Base-by-base conservation (phyloP, 2,888 invertebrate genomes). In the Syritta pipiens region DNA sequence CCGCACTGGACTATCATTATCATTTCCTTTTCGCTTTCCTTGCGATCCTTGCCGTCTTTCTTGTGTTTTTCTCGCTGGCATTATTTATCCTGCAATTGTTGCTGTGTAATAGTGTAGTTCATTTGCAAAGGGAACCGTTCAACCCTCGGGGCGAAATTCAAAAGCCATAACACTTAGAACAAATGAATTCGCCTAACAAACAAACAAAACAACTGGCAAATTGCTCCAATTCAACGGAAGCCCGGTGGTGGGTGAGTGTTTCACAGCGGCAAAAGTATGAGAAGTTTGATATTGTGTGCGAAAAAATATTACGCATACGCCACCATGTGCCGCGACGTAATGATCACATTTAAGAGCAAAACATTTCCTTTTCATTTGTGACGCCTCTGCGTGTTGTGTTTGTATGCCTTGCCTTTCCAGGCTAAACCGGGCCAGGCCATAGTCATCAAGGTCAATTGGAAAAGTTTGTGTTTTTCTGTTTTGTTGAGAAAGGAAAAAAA, bases 401-500 rank as follows among this genome's bases (percentile, higher is more conserved):
- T 26, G 12, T 22, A 14, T n/a, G n/a, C 37, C 19, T 17, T 40
- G 26, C 19, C 12, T 19, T 7, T 42, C 2, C n/a, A n/a, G 12
- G 42, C 9, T 12, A 6, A 26, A 12, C 37, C 12, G 14, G 12
- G 14, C n/a, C n/a, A 37, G 12, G 37, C 63, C 32, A 26, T 44
- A 71, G 69, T 65, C 71, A 48, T 76, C 76, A 76, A 76, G 76
- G 76, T 76, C 76, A 63, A 76, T 76, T 71, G 76, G 57, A 71
- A 76, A 76, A 76, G 76, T 76, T 76, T 76, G 19, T 63, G 44
- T 37, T 69, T 69, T 67, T 69, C 46, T 48, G 46, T 14, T 42
- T n/a, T n/a, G n/a, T n/a, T n/a, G n/a, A 17, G 12, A 10, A 6
- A 6, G 19, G 6, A 20, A 17, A 4, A n/a, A 30, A 14, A 53